These are phyloP conservation scores for Oscheius sp. DNA, from an alignment of 1,140 invertebrate species.

Conservation along the genomic window DNA sequence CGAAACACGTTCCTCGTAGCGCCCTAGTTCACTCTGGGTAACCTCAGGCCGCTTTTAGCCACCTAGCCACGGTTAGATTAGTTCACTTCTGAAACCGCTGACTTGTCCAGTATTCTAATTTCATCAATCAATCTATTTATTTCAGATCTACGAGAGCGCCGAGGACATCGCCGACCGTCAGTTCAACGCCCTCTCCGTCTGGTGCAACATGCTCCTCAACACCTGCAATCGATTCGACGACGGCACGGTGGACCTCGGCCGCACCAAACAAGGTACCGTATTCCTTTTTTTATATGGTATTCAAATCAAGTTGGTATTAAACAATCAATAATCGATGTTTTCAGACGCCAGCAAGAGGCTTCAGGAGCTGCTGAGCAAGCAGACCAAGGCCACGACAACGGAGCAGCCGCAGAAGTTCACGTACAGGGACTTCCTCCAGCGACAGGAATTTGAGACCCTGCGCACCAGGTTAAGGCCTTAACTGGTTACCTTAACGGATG, in stretches of 20 bases:
- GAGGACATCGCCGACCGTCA: not conserved
- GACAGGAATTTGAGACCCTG: not conserved
- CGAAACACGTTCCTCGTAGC: no score
- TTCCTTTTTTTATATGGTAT: not conserved
- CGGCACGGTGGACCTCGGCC: not conserved
- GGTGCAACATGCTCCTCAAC: not conserved
- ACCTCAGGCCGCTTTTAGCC: no score
- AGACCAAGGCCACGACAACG: not conserved
- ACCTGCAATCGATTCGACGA: slow-evolving; percentile 2
- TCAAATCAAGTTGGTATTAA: no score
- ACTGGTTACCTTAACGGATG: not conserved
- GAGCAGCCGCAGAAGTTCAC: not conserved
- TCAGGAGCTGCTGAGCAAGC: not conserved
- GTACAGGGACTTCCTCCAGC: not conserved
- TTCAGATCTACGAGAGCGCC: not conserved
- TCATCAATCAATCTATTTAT: no score
- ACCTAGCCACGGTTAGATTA: no score
- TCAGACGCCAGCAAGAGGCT: not conserved
- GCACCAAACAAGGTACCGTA: not conserved
- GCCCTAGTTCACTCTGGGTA: no score
- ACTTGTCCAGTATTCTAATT: no score
- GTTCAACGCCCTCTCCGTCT: not conserved
- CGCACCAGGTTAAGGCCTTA: not conserved
- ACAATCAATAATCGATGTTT: no score
- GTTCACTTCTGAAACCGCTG: no score